Conservation (phyloP, 37 sponge, comb jelly and placozoan species). For the Oopsacas minuta region DNA sequence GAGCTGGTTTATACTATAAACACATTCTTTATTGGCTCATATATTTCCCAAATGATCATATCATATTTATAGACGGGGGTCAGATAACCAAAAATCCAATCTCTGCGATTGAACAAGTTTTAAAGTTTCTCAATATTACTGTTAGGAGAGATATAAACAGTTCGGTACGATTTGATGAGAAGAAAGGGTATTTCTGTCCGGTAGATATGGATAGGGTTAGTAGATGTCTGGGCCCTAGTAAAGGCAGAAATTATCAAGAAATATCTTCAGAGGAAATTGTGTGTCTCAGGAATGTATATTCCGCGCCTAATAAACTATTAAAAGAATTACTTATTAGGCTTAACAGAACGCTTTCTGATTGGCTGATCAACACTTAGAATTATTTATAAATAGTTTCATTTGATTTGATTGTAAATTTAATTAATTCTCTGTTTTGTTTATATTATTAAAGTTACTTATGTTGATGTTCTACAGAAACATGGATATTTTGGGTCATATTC, state of each 20-base stretch:
- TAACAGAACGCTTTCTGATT: slow-evolving; percentile 23
- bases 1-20: slow-evolving; percentile 43
- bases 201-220: background rate
- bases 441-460: too few species aligned
- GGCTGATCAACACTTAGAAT: slow-evolving; percentile 28
- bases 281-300: slow-evolving; percentile 29
- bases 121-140: background rate
- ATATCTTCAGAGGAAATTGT: slow-evolving; percentile 13
- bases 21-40: slow-evolving; percentile 52
- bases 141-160: background rate
- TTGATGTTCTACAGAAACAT: too few species aligned
- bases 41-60: slow-evolving; percentile 29
- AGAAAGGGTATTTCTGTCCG: slow-evolving; percentile 55
- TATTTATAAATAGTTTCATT: background rate
- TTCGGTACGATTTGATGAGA: slow-evolving; percentile 22
- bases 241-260: slow-evolving; percentile 47
- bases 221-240: slow-evolving; percentile 51
- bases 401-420: background rate
- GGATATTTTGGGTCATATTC: too few species aligned
- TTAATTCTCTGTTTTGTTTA: background rate
- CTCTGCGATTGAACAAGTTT: background rate
- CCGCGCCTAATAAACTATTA: slow-evolving; percentile 30
- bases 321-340: slow-evolving; percentile 6
- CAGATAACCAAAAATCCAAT: background rate
- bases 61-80: slow-evolving; percentile 13